Conservation (phyloP, 2,797 vertebrate species). For the Mastacembelus armatus region DNA sequence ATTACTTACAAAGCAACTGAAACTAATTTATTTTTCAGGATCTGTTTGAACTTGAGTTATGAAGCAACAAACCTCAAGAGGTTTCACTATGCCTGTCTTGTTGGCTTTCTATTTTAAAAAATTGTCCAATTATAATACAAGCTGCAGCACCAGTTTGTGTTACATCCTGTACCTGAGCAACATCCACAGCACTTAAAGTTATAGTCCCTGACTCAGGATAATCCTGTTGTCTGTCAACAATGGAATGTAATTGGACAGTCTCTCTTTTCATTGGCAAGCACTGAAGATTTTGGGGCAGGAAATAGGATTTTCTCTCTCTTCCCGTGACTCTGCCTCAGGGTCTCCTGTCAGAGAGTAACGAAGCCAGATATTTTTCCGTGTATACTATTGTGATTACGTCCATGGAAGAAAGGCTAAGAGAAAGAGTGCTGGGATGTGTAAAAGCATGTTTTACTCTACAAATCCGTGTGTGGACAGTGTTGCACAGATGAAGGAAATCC, state of each 20-base stretch:
- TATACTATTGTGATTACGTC: conserved; percentile 53
- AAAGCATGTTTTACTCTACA: conserved; percentile 43
- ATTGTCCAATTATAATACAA: neutral
- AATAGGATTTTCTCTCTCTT: conserved; percentile 70
- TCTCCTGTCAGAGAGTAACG: conserved; percentile 68
- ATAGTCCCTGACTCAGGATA: conserved; percentile 73
- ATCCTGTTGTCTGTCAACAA: conserved; percentile 54
- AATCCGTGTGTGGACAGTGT: conserved; percentile 56
- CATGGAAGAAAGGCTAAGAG: conserved; percentile 39
- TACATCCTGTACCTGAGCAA: conserved; percentile 15
- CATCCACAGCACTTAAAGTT: conserved; percentile 33
- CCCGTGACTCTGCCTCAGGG: conserved; percentile 64
- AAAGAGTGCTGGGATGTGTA: conserved; percentile 38
- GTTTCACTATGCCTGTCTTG: neutral
- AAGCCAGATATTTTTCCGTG: conserved; percentile 60
- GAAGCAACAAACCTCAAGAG: neutral
- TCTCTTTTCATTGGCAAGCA: conserved; percentile 78
- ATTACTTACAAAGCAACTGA: too few relatives aligned
- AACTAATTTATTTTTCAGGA: too few relatives aligned
- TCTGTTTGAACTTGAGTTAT: neutral
- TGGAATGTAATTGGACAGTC: conserved; percentile 70
- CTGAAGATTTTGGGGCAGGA: conserved; percentile 76
- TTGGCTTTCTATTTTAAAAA: neutral
- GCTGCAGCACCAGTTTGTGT: conserved; percentile 5
- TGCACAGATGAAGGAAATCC: conserved; percentile 78